Evolutionary conservation across 2,888 invertebrate species (phyloP), one percentile per base, ranked within the genome.

Genomic region (Scrobipalpa costella): DNA sequence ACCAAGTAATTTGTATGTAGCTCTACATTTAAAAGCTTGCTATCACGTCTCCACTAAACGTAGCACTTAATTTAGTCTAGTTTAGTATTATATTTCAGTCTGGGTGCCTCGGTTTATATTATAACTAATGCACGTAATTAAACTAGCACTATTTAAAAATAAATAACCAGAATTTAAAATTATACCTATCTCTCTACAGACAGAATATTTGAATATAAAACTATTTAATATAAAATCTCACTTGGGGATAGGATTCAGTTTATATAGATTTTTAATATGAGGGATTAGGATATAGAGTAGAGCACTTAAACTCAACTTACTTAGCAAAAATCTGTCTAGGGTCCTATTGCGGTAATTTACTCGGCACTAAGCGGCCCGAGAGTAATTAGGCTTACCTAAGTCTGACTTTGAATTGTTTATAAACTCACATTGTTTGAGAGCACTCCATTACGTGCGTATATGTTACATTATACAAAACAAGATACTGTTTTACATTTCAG

Each of bases 371-470:
- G 44, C 13, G 27, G 44, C 19, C 44, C 44, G 27, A 59, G 44
- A 44, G 27, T 44, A 59, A 59, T 59, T 59, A 44, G 27, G 15
- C 40, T 34, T 27, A 19, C 44, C 34, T 44, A 47, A 59, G 59
- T 44, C 33, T 15, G 44, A 27, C 8, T 44, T 27, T 59, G 33
- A 44, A 59, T 59, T 59, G 59, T 44, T 57, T 38, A 57, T 57
- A 57, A 13, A 57, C 34, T 27, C 38, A 15, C 36, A 15, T 13
- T 36, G 57, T 57, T 38, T 57, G 38, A 38, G 19, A 57, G 21
- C 36, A 17, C 17, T 19, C 38, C 50, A 21, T 50, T 57, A 17
- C 38, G 38, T 13, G 19, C 6, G 38, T 19, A 38, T 19, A 38
- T 38, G 27, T 57, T 19, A 36, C 57, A 57, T 57, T 57, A 57